phyloP scores from a whole-genome alignment of 2,797 vertebrate species.

The Chelonia mydas region DNA sequence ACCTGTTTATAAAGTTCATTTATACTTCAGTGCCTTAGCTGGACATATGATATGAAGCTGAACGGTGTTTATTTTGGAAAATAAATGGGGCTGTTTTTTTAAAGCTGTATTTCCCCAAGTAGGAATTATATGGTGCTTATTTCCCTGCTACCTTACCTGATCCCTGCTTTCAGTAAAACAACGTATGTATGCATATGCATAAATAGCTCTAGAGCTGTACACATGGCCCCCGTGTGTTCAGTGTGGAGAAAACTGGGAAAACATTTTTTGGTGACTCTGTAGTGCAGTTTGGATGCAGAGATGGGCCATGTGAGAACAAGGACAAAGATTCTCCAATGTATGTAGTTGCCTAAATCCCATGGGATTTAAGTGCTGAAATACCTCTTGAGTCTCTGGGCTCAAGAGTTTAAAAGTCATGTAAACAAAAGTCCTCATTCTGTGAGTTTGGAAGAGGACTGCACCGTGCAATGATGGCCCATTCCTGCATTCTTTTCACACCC shows the following conservation, averaged over 20 bases:
- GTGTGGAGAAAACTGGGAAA: background rate
- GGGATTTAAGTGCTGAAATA: background rate
- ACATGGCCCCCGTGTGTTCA: background rate
- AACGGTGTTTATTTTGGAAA: background rate
- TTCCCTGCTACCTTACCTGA: background rate
- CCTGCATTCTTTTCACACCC: background rate
- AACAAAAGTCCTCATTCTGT: background rate
- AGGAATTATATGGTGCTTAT: background rate
- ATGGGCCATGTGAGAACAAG: background rate
- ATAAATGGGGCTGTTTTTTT: background rate
- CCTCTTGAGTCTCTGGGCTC: background rate
- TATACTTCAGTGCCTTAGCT: background rate
- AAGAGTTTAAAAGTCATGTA: background rate
- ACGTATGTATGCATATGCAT: rapidly evolving
- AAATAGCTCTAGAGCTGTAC: background rate
- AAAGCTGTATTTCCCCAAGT: constrained; percentile 37
- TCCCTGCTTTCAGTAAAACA: background rate
- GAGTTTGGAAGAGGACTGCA: background rate
- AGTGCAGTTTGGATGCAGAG: background rate
- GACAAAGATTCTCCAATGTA: background rate
- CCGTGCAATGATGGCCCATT: background rate
- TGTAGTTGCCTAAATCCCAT: background rate
- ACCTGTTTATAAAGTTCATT: background rate
- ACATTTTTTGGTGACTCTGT: background rate
- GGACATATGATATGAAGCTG: background rate